phyloP scores from a whole-genome alignment of 1,140 invertebrate genomes.

The Bombus consobrinus region DNA sequence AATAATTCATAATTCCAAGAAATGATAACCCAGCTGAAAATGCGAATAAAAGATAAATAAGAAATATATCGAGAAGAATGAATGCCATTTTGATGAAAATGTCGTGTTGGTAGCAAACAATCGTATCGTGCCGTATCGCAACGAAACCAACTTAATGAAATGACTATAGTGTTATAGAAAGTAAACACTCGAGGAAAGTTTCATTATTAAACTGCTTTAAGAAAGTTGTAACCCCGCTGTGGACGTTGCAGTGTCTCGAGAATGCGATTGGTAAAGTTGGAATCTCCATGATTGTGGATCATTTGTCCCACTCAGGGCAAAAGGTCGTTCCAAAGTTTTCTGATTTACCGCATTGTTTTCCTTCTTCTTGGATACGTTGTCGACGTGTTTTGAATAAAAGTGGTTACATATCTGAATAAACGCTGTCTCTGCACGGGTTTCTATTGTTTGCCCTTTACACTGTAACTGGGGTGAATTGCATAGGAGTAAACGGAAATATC shows the following conservation, averaged over 20 bases:
- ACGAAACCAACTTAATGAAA: conserved; percentile 47
- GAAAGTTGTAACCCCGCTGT: conserved; percentile 28
- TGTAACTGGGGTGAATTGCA: neutral
- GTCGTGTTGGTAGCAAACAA: neutral
- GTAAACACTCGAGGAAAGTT: conserved; percentile 56
- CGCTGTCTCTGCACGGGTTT: neutral
- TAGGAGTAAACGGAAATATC: neutral
- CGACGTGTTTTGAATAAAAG: neutral
- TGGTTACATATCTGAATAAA: neutral
- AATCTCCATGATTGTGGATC: conserved; percentile 54
- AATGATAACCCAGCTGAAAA: neutral
- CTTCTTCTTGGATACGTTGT: neutral
- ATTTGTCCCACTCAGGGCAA: conserved; percentile 54
- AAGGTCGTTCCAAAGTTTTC: conserved; percentile 62
- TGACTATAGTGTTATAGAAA: conserved; percentile 45
- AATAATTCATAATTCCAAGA: neutral
- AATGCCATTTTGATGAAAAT: neutral
- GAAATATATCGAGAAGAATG: neutral
- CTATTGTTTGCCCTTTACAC: neutral
- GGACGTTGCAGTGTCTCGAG: conserved; percentile 38
- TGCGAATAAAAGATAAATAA: neutral
- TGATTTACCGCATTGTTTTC: conserved; percentile 18
- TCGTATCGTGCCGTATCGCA: neutral
- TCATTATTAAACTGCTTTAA: conserved; percentile 53
- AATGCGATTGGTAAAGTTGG: conserved; percentile 64